Conservation (phyloP, 2,888 invertebrate species). For the Drosophila tripunctata region DNA sequence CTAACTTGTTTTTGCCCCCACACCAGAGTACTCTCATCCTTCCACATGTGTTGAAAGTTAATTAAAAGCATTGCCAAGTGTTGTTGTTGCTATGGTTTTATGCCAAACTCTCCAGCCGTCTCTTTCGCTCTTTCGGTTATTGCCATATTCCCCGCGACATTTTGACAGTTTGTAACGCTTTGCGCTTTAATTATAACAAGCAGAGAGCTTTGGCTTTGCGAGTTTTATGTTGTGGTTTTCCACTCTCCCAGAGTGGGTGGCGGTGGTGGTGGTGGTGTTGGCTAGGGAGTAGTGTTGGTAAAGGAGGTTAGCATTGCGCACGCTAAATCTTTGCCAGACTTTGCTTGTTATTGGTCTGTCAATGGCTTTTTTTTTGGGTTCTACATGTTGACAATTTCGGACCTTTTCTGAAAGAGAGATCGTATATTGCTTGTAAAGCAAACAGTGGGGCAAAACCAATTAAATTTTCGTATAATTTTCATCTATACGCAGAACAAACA, state of each 20-base stretch:
- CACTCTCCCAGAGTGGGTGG: too few species aligned
- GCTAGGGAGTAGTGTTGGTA: not conserved
- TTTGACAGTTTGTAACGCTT: slow-evolving; percentile 62
- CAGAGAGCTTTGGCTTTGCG: slow-evolving; percentile 20
- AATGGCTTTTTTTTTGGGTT: slow-evolving; percentile 22
- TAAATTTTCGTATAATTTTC: not conserved
- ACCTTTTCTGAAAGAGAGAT: slow-evolving; percentile 11
- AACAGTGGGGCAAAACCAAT: slow-evolving; percentile 8
- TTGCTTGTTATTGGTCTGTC: slow-evolving; percentile 45
- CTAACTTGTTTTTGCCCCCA: not conserved
- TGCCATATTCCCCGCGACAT: slow-evolving; percentile 41
- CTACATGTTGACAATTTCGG: slow-evolving; percentile 36
- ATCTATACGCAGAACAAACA: too few species aligned
- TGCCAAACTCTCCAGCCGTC: too few species aligned
- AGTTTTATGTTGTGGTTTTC: slow-evolving; percentile 32
- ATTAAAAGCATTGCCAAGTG: slow-evolving; percentile 53
- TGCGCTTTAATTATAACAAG: slow-evolving; percentile 61
- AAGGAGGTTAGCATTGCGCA: not conserved
- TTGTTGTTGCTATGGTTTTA: not conserved
- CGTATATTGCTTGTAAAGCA: slow-evolving; percentile 11
- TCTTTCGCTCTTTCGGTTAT: not conserved
- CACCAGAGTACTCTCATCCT: too few species aligned
- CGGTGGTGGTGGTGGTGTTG: too few species aligned
- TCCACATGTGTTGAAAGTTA: slow-evolving; percentile 64
- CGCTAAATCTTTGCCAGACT: slow-evolving; percentile 28